Percentiles rank a stretch among this genome's conserved stretches.
These are phyloP conservation scores for Zootermopsis nevadensis DNA, from an alignment of 2,888 invertebrate species.

Conservation along the genomic window DNA sequence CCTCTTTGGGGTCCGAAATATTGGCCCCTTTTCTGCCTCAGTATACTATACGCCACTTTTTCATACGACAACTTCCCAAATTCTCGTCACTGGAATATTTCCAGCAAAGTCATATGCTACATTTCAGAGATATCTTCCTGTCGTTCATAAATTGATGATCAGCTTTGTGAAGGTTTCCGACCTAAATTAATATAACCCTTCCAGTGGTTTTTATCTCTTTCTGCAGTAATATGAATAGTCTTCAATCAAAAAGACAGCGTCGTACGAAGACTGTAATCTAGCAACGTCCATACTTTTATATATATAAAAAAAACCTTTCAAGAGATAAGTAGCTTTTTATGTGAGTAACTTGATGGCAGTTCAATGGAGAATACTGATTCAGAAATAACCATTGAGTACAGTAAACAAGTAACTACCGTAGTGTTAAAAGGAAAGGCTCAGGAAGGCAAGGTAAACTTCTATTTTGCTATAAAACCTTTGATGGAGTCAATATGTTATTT, in stretches of 20 bases:
- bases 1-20: too few species aligned
- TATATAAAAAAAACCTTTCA: not conserved
- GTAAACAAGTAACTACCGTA: not conserved
- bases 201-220: too few species aligned
- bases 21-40: too few species aligned
- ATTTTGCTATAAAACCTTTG: too few species aligned
- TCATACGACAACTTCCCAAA: too few species aligned
- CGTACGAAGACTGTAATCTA: not conserved
- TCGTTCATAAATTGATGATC: not conserved
- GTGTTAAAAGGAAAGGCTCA: not conserved
- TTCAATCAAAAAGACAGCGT: not conserved
- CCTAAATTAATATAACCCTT: not conserved
- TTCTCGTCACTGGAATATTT: too few species aligned
- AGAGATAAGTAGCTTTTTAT: conserved; percentile 7
- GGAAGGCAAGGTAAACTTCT: not conserved
- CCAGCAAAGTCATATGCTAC: not conserved
- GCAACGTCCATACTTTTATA: not conserved
- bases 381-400: not conserved
- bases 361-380: not conserved
- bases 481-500: too few species aligned
- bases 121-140: not conserved
- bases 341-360: not conserved
- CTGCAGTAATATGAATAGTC: not conserved
- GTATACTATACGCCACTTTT: too few species aligned
- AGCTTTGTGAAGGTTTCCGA: not conserved